These are phyloP conservation scores for Epinotia demarniana DNA, from an alignment of 2,888 invertebrate species.

Conservation along the genomic window DNA sequence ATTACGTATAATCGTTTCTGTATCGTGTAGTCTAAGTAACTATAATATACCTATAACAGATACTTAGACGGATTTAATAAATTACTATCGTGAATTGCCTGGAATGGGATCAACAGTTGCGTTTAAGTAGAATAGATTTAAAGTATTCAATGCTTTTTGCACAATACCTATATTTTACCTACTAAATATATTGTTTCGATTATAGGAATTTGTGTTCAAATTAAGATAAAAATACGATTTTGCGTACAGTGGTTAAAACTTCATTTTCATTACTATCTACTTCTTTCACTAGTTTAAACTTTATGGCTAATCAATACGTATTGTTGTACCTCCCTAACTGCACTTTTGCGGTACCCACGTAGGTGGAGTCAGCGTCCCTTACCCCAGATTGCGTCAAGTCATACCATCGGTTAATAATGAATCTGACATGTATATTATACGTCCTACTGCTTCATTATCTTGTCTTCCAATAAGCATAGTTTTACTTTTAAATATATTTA, in stretches of 20 bases:
- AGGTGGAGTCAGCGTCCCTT: neutral
- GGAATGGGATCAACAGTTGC: slow-evolving; percentile 80
- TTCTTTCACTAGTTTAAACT: neutral
- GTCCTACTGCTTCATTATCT: slow-evolving; percentile 45
- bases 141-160: slow-evolving; percentile 56
- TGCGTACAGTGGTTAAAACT: neutral
- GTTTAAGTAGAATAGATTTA: slow-evolving; percentile 72
- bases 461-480: slow-evolving; percentile 50
- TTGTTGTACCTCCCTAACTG: neutral
- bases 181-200: slow-evolving; percentile 11
- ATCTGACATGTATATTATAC: slow-evolving; percentile 3
- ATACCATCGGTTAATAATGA: neutral
- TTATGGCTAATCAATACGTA: neutral
- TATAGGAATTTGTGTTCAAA: slow-evolving; percentile 17
- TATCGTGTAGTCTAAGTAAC: slow-evolving; percentile 35
- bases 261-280: neutral
- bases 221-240: neutral
- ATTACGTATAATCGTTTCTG: slow-evolving; percentile 50
- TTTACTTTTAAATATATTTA: slow-evolving; percentile 32
- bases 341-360: neutral
- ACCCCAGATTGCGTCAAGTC: neutral
- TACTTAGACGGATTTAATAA: slow-evolving; percentile 39
- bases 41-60: slow-evolving; percentile 31
- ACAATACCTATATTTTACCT: slow-evolving; percentile 45
- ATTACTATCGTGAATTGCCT: slow-evolving; percentile 72